Base-by-base conservation (phyloP, 1,140 invertebrate species). In the Drosophila equinoxialis region DNA sequence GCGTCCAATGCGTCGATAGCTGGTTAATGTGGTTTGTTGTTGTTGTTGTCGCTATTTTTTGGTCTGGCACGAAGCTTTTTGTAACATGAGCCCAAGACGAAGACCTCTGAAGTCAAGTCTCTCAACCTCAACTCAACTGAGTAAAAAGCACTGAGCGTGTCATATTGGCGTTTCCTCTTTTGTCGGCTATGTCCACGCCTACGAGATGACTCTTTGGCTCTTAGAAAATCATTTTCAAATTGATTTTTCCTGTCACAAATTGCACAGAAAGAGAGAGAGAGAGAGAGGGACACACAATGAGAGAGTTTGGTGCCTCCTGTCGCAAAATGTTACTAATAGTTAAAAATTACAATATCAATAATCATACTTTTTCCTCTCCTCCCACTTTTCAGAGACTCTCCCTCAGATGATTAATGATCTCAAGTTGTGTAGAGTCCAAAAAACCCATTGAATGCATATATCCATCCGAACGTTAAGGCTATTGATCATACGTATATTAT, bases 291-390 rank as follows among this genome's bases (percentile, higher is more conserved):
- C 14, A n/a, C 54, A n/a, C 26, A 57, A 33, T 33, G 13, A 11
- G 26, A 63, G 23, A 74, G 20, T 20, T 60, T 8, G 41, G 13
- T 20, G 65, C 41, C 41, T 73, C 41, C 35, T 33, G 79, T 84
- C 74, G 84, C 84, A 80, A 89, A 87, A 80, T 89, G 74, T 89
- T 89, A 89, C 84, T 89, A 89, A 89, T 89, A 89, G 84, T 84
- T 77, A 64, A 54, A 89, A 89, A 89, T 89, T 89, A 89, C 84
- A 89, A 78, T 80, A 51, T 80, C 84, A 77, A 81, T 82, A 89
- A 76, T 89, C 80, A 77, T 81, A n/a, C 30, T 55, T 57, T 42
- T 39, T 37, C 26, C 13, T 14, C 17, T 10, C 3, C 35, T 65
- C n/a, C 68, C 41, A 26, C 60, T 45, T 63, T 39, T 42, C 48